These are phyloP conservation scores for Ctenopoma kingsleyae DNA, from an alignment of 2,797 vertebrate species.

Conservation along the genomic window DNA sequence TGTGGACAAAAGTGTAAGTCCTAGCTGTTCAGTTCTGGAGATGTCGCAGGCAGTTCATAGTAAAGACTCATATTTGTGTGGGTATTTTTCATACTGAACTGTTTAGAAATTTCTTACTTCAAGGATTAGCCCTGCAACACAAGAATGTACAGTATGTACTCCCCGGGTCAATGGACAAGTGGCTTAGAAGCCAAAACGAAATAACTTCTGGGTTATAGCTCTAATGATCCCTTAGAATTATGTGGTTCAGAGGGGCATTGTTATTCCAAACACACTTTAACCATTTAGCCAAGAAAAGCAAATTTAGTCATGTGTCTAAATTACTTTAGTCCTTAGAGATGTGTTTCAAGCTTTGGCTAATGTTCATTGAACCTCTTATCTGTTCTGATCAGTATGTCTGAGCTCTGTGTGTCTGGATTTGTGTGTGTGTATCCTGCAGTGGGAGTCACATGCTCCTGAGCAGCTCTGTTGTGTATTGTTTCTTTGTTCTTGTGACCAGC, in stretches of 20 bases:
- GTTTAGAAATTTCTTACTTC: constrained; percentile 35
- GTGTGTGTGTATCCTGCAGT: constrained; percentile 46
- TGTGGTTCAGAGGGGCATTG: constrained; percentile 5
- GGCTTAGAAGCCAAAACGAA: constrained; percentile 56
- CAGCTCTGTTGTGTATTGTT: constrained; percentile 78
- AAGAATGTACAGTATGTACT: constrained; percentile 71
- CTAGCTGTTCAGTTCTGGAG: not conserved
- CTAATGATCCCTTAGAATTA: constrained; percentile 39
- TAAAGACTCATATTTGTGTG: not conserved
- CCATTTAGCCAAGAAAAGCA: constrained; percentile 24
- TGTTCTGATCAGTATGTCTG: constrained; percentile 47
- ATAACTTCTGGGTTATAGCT: constrained; percentile 40
- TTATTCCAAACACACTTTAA: constrained; percentile 29
- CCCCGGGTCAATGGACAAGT: constrained; percentile 49
- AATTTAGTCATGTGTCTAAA: constrained; percentile 25
- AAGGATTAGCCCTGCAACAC: constrained; percentile 45
- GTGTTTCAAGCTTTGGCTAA: constrained; percentile 33
- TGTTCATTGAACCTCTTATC: constrained; percentile 45
- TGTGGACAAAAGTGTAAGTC: not conserved
- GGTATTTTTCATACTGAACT: constrained; percentile 16
- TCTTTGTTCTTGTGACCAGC: constrained; percentile 63
- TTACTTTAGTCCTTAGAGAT: constrained; percentile 28
- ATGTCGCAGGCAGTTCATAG: not conserved
- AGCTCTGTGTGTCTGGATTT: constrained; percentile 24
- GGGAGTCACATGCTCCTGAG: constrained; percentile 73